Base-by-base conservation (phyloP, 2,888 invertebrate genomes). In the Eutolmus rufibarbis region DNA sequence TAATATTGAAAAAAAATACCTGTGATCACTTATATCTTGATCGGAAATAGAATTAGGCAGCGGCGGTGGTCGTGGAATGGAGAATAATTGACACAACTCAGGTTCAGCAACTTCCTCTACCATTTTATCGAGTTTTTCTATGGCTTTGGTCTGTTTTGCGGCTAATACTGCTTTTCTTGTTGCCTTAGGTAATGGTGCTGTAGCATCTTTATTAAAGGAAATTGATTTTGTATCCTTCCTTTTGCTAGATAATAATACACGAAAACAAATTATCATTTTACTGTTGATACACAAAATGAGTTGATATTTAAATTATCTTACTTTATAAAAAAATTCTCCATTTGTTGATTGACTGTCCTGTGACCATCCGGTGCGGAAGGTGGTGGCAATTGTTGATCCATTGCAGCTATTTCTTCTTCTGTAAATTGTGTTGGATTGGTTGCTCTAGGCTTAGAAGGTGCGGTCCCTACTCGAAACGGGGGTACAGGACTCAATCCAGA, bases 391-490 rank as follows among this genome's bases (percentile, higher is more conserved):
- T 88, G 37, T 51, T 91, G 91, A 81, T 92, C 92, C 91, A 92
- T 91, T 19, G 90, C 91, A 0, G 91, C 91, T 28, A 92, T 87
- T 85, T 93, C 92, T 88, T 92, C 93, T n/a, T 92, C 91, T 2
- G 92, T 92, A 88, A 91, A 92, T 88, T 91, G 90, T 87, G 91
- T 91, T 3, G 92, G 91, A 89, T 91, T 91, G 46, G 88, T 91
- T 7, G 90, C 89, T n/a, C 92, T 91, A 12, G 92, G 89, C 79
- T 92, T 91, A 1, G 91, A 88, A 1, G 94, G 94, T 0, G 94
- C 94, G 28, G 93, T 94, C 87, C 93, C 94, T 89, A 94, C 94
- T 91, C 94, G 94, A 92, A 94, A 94, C 89, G 94, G 94, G 88
- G 94, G 94, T 89, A 94, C 93, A 84, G 94, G 92, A 92, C 94